These are phyloP conservation scores for Nyctereutes procyonoides DNA, from an alignment of 2,113 vertebrate species.

Conservation along the genomic window DNA sequence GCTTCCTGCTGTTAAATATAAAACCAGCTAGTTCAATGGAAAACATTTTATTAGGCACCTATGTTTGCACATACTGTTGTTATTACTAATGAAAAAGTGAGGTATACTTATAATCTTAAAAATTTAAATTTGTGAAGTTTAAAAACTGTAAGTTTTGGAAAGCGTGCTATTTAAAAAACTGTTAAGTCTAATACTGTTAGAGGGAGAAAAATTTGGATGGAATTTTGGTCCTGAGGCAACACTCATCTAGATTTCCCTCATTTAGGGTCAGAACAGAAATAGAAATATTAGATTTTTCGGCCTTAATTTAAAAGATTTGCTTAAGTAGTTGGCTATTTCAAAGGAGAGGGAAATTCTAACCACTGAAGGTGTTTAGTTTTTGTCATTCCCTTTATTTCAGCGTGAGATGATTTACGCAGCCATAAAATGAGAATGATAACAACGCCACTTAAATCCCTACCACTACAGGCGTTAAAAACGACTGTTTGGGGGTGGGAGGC, in stretches of 20 bases:
- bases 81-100: not conserved
- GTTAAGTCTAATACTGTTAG: not conserved
- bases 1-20: not conserved
- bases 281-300: not conserved
- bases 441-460: not conserved
- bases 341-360: slow-evolving; percentile 7
- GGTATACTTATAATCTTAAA: not conserved
- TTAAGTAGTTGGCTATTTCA: not conserved
- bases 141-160: not conserved
- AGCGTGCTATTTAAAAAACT: not conserved
- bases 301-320: not conserved
- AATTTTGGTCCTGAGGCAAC: not conserved
- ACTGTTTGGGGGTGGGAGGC: accelerated
- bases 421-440: not conserved
- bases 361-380: not conserved
- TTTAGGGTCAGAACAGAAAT: not conserved
- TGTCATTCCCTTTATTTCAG: slow-evolving; percentile 4
- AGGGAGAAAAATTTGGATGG: not conserved
- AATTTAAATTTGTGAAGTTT: too few relatives aligned
- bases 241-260: not conserved
- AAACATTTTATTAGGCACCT: not conserved
- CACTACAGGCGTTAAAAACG: not conserved
- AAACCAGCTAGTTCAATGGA: not conserved
- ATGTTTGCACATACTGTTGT: not conserved
- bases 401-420: not conserved